Evolutionary conservation across 2,113 vertebrate genomes (phyloP).

Genomic region (Ancistrus triradiatus): DNA sequence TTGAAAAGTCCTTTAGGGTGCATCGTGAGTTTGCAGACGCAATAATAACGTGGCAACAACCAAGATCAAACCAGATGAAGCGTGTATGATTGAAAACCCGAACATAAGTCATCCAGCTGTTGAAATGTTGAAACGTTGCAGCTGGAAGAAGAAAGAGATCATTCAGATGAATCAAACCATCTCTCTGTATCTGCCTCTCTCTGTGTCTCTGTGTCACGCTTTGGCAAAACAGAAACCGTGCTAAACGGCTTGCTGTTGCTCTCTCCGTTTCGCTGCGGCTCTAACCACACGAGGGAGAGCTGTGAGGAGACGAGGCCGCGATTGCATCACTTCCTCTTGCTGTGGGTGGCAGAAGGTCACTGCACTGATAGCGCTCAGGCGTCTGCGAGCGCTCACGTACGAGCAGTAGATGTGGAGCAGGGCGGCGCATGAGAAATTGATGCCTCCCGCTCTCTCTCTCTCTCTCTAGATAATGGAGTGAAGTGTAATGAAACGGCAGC

Average conservation of each 20-base stretch:
- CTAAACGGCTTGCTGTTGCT: conserved; percentile 19
- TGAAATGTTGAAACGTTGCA: no score
- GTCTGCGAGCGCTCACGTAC: conserved; percentile 3
- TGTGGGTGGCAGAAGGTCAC: conserved; percentile 52
- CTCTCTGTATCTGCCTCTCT: background rate
- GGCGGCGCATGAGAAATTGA: no score
- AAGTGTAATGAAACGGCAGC: no score
- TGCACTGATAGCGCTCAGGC: conserved; percentile 54
- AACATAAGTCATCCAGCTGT: no score
- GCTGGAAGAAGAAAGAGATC: no score
- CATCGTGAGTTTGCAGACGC: no score
- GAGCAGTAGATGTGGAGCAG: background rate
- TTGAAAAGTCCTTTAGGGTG: no score
- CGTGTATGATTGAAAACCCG: no score
- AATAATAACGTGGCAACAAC: no score
- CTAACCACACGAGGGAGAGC: conserved; percentile 47
- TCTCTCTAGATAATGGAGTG: no score
- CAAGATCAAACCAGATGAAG: no score
- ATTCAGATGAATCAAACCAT: no score
- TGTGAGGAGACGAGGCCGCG: conserved; percentile 59
- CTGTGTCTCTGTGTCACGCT: background rate
- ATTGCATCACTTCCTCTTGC: conserved; percentile 81
- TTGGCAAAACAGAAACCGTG: conserved; percentile 9
- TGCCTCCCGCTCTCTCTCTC: background rate
- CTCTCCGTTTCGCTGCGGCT: conserved; percentile 25